These are phyloP conservation scores for Zosterops pallidus DNA, from an alignment of 2,113 vertebrate species.

Conservation along the genomic window DNA sequence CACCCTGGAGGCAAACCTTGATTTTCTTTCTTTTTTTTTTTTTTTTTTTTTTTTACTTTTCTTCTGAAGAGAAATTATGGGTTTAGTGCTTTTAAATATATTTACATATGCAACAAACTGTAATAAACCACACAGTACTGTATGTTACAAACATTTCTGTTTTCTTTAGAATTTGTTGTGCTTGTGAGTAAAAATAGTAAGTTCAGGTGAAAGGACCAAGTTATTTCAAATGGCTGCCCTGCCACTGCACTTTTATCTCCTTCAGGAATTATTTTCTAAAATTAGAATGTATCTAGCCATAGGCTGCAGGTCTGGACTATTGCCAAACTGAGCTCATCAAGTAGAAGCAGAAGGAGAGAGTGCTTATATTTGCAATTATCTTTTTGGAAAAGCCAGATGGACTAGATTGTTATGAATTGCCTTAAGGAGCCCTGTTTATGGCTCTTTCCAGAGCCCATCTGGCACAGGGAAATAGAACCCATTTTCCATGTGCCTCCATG, in stretches of 20 bases:
- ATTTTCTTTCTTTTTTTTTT: background rate
- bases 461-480: constrained; percentile 2
- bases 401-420: constrained; percentile 42
- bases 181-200: background rate
- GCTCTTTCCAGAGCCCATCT: constrained; percentile 39
- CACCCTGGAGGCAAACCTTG: background rate
- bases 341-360: constrained; percentile 31
- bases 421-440: constrained; percentile 47
- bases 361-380: constrained; percentile 57
- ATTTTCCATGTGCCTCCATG: background rate
- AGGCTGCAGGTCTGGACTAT: constrained; percentile 30
- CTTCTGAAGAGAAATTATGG: background rate
- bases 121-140: background rate
- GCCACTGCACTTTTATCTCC: background rate
- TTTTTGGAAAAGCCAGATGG: constrained; percentile 62
- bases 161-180: background rate
- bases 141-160: background rate
- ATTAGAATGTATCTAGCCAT: constrained; percentile 39
- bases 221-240: background rate
- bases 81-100: background rate
- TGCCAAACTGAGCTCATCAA: constrained; percentile 36
- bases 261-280: constrained; percentile 52
- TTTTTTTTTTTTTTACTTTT: background rate
- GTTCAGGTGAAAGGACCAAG: constrained; percentile 10
- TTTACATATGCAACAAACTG: background rate